Percentiles rank a stretch among this genome's conserved stretches.
Evolutionary conservation across 2,113 vertebrate species (phyloP).

Genomic region (Lontra canadensis): DNA sequence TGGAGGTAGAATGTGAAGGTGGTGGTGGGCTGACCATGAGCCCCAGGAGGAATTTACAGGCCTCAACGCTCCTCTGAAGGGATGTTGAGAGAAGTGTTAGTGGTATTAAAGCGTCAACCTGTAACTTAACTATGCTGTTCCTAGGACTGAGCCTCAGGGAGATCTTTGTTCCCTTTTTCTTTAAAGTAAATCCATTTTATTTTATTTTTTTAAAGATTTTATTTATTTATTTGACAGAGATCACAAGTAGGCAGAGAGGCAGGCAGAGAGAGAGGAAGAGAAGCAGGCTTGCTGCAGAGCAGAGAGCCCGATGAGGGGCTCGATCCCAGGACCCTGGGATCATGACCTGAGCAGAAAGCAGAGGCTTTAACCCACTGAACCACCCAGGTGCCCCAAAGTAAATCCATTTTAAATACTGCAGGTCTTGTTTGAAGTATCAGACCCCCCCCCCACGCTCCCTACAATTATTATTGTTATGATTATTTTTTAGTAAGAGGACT

Average conservation of each 20-base stretch:
- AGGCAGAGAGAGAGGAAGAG: too few species aligned
- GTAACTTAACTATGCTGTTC: neutral
- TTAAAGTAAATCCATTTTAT: neutral
- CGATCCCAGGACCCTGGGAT: too few species aligned
- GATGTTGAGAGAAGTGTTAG: neutral
- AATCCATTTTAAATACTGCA: neutral
- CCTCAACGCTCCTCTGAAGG: neutral
- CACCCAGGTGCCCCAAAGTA: neutral
- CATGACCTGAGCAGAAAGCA: too few species aligned
- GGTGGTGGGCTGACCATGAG: neutral
- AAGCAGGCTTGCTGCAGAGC: too few species aligned
- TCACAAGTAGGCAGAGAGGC: too few species aligned
- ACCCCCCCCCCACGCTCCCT: neutral
- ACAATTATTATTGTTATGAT: neutral
- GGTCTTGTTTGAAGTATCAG: constrained; percentile 3
- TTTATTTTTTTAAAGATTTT: too few species aligned
- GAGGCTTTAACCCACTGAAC: too few species aligned
- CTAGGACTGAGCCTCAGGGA: neutral
- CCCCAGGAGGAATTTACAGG: neutral
- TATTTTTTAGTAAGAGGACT: neutral
- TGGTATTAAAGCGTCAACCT: neutral
- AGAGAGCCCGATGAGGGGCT: too few species aligned
- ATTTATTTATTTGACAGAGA: too few species aligned
- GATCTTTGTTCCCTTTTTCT: constrained; percentile 17
- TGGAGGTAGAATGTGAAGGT: neutral